phyloP scores from a whole-genome alignment of 2,113 vertebrate species.

The Brachyhypopomus occidentalis region DNA sequence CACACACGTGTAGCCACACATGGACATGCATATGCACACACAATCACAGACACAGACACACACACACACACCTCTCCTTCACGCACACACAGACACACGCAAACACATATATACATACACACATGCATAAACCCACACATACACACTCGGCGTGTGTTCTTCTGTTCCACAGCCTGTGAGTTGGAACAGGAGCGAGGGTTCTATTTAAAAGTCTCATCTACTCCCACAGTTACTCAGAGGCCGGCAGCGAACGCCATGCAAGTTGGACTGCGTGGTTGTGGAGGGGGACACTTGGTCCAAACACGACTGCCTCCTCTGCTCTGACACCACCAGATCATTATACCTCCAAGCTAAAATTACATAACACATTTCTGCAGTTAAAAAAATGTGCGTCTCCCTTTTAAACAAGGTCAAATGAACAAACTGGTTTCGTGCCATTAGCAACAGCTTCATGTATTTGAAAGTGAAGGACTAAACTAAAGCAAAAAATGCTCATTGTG shows the following conservation, averaged over 20 bases:
- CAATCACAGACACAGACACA: slow-evolving; percentile 5
- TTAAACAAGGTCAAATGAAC: too few relatives aligned
- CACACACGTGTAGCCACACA: neutral
- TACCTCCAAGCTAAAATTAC: neutral
- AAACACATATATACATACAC: neutral
- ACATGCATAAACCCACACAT: neutral
- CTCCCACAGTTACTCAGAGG: slow-evolving; percentile 35
- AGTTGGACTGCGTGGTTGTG: slow-evolving; percentile 21
- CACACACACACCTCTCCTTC: neutral
- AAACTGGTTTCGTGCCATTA: too few relatives aligned
- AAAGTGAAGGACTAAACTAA: too few relatives aligned
- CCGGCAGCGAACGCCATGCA: neutral
- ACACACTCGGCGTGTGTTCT: neutral
- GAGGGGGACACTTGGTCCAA: neutral
- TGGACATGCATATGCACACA: neutral
- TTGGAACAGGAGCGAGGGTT: slow-evolving; percentile 19
- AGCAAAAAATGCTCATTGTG: too few relatives aligned
- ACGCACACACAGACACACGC: neutral
- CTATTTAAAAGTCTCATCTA: slow-evolving; percentile 42
- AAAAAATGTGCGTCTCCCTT: too few relatives aligned
- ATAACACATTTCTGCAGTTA: neutral
- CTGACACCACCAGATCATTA: neutral
- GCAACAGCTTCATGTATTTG: too few relatives aligned
- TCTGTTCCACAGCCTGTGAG: slow-evolving; percentile 14
- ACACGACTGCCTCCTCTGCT: slow-evolving; percentile 13